Conservation (phyloP, 1,140 invertebrate species). For the Bombus difficillimus region DNA sequence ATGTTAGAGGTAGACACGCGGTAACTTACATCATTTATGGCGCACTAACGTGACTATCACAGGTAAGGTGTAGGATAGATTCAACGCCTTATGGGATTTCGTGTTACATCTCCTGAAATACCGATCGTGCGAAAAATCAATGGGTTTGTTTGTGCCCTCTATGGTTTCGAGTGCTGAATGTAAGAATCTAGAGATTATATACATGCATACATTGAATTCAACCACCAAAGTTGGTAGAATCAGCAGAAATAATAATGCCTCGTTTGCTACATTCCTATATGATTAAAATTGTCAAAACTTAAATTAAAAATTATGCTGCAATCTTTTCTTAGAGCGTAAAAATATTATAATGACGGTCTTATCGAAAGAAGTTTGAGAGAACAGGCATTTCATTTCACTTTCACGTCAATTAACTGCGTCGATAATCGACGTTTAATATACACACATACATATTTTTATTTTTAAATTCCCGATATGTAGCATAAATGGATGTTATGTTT, state of each 20-base stretch:
- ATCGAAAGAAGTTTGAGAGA: neutral
- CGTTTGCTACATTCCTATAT: too few relatives aligned
- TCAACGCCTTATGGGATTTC: neutral
- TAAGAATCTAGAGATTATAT: too few relatives aligned
- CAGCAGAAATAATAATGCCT: too few relatives aligned
- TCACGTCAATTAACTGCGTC: conserved; percentile 17
- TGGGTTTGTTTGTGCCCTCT: neutral
- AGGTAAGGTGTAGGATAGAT: neutral
- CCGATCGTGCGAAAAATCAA: neutral
- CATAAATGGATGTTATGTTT: neutral
- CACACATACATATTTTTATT: neutral
- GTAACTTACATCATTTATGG: conserved; percentile 43
- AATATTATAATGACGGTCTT: neutral
- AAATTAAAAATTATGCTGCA: too few relatives aligned
- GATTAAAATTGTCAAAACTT: too few relatives aligned
- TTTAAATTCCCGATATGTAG: neutral
- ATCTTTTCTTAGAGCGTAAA: neutral
- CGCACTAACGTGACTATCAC: neutral
- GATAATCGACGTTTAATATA: neutral
- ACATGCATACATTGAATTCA: too few relatives aligned
- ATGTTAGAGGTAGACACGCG: conserved; percentile 38
- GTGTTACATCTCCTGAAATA: neutral
- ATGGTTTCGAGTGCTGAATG: neutral
- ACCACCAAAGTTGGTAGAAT: too few relatives aligned
- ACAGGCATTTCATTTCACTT: conserved; percentile 36